These are phyloP conservation scores for Nycticorax nycticorax DNA, from an alignment of 2,113 vertebrate species.

Conservation along the genomic window DNA sequence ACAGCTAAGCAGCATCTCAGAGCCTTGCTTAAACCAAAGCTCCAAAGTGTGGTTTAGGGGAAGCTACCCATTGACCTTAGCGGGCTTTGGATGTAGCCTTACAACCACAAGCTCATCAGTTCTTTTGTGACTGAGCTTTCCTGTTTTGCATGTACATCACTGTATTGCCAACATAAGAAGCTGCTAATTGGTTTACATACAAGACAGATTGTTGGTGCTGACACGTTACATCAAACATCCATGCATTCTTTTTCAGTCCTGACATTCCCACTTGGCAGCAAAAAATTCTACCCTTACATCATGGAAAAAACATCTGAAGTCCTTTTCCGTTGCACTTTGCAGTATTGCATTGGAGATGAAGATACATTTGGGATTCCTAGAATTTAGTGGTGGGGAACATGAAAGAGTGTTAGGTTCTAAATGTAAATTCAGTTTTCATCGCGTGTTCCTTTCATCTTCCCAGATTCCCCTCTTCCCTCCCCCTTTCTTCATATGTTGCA, in stretches of 20 bases:
- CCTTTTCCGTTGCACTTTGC: neutral
- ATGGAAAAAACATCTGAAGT: conserved; percentile 2
- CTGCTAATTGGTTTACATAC: neutral
- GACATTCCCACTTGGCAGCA: conserved; percentile 14
- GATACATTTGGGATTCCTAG: conserved; percentile 21
- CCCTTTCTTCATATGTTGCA: neutral
- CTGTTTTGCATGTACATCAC: neutral
- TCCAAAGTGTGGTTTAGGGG: neutral
- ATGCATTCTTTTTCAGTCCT: conserved; percentile 41
- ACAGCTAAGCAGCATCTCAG: neutral
- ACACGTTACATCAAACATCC: neutral
- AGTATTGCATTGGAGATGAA: neutral
- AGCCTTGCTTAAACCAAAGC: neutral
- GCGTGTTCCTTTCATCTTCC: neutral
- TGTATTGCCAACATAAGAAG: neutral
- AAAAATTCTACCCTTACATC: conserved; percentile 19
- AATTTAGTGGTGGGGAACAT: conserved; percentile 8
- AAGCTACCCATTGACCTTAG: neutral
- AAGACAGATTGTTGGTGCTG: conserved; percentile 27
- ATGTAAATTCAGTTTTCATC: neutral
- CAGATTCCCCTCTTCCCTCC: neutral
- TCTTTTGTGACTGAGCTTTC: neutral
- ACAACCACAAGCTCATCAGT: neutral
- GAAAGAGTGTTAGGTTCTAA: neutral
- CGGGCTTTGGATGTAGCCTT: neutral